Evolutionary conservation across 2,797 vertebrate species (phyloP).

Genomic region (Knipowitschia caucasica): DNA sequence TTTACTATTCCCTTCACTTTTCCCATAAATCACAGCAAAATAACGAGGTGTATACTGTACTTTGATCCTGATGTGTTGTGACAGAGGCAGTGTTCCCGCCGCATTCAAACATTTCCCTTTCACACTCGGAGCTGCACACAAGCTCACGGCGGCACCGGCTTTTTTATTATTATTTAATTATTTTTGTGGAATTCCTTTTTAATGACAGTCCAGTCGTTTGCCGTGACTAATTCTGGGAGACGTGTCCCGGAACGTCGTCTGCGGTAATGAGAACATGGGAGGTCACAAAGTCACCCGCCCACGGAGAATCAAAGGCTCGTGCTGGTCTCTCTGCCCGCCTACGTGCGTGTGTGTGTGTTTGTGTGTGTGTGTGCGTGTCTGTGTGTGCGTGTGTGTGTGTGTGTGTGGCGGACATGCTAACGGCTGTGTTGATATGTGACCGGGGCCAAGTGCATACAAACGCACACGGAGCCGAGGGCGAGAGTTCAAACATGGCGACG

Average conservation of each 20-base stretch:
- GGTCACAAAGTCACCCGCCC: slow-evolving; percentile 56
- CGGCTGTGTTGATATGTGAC: slow-evolving; percentile 30
- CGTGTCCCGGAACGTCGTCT: background rate
- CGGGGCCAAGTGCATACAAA: background rate
- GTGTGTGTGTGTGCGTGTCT: too few species aligned
- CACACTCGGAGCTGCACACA: too few species aligned
- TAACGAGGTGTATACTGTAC: too few species aligned
- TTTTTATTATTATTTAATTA: too few species aligned
- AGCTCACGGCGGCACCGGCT: too few species aligned
- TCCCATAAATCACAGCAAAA: too few species aligned
- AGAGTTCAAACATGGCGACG: background rate
- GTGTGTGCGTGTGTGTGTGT: slow-evolving; percentile 55
- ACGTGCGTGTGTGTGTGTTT: slow-evolving; percentile 53
- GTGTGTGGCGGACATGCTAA: slow-evolving; percentile 46
- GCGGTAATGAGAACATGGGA: slow-evolving; percentile 6
- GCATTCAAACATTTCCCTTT: too few species aligned
- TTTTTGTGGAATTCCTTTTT: background rate
- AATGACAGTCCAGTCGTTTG: background rate
- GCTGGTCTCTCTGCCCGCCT: slow-evolving; percentile 55
- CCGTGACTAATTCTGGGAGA: background rate
- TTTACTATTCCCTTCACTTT: too few species aligned
- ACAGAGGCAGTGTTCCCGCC: too few species aligned
- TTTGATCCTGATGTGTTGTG: too few species aligned
- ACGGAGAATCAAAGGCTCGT: slow-evolving; percentile 60
- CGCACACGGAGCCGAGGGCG: background rate